phyloP scores from a whole-genome alignment of 2,888 invertebrate genomes.

The Heteromurus nitidus region DNA sequence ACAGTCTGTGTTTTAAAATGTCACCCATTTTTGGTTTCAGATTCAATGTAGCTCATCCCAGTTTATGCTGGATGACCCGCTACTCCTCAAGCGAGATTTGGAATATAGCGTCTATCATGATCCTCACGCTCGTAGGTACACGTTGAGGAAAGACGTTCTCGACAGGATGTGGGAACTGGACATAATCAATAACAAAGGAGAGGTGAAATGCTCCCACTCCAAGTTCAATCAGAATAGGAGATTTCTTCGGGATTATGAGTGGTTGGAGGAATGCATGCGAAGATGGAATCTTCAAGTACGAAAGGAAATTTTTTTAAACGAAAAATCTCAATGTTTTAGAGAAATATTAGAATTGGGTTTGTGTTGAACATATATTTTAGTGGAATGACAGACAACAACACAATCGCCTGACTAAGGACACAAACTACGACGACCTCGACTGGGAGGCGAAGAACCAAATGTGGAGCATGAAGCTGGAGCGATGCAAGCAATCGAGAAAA shows the following conservation, averaged over 20 bases:
- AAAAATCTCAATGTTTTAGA: background rate
- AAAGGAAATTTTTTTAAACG: no score
- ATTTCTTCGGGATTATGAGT: conserved; percentile 46
- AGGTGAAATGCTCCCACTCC: conserved; percentile 36
- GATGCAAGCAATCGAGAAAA: background rate
- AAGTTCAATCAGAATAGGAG: conserved; percentile 43
- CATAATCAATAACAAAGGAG: conserved; percentile 48
- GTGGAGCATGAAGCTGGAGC: background rate
- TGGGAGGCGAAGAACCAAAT: conserved; percentile 20
- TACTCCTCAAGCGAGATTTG: conserved; percentile 2
- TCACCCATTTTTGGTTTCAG: background rate
- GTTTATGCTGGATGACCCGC: conserved; percentile 34
- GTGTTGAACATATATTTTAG: background rate
- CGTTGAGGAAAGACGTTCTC: conserved; percentile 16
- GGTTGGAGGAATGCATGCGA: conserved; percentile 33
- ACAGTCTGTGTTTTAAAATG: no score
- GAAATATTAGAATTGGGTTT: background rate
- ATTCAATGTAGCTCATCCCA: conserved; percentile 13
- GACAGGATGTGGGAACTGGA: conserved; percentile 45
- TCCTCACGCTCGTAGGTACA: conserved; percentile 12
- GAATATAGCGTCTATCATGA: conserved; percentile 36
- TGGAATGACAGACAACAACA: conserved; percentile 43
- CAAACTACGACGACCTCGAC: conserved; percentile 29
- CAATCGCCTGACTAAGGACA: conserved; percentile 25
- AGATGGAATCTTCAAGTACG: conserved; percentile 27